A percentile compares a stretch with the other conserved stretches of the same genome.
These are phyloP conservation scores for Drosophila antonietae DNA, from an alignment of 2,888 invertebrate genomes.

Conservation along the genomic window DNA sequence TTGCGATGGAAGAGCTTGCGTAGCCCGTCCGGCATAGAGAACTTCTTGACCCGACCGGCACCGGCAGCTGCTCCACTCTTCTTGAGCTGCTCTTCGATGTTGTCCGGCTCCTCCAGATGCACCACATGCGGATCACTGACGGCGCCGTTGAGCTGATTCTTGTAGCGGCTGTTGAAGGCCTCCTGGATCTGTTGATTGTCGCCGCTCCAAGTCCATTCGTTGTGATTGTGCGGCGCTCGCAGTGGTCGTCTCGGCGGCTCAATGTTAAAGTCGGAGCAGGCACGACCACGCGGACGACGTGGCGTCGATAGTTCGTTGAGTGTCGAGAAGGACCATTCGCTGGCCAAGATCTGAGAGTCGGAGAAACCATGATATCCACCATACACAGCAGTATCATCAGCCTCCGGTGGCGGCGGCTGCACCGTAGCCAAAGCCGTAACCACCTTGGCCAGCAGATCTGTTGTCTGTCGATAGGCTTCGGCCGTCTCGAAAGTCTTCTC, in stretches of 20 bases:
- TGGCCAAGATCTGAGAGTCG: constrained; percentile 90
- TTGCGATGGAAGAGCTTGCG: constrained; percentile 82
- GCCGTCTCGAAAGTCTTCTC: constrained; percentile 88
- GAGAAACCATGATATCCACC: constrained; percentile 89
- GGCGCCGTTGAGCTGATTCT: constrained; percentile 65
- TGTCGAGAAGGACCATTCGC: constrained; percentile 87
- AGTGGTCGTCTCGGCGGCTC: constrained; percentile 68
- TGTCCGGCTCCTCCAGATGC: constrained; percentile 64
- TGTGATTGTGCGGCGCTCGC: constrained; percentile 72
- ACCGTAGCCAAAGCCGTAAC: constrained; percentile 91
- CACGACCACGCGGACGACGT: constrained; percentile 86
- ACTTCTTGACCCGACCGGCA: constrained; percentile 76
- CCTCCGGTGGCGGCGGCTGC: constrained; percentile 84
- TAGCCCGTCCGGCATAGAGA: constrained; percentile 83
- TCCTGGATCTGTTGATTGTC: constrained; percentile 84
- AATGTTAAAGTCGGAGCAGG: constrained; percentile 87
- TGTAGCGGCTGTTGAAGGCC: constrained; percentile 82
- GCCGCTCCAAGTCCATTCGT: constrained; percentile 85
- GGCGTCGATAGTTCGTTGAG: constrained; percentile 70
- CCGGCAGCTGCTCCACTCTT: constrained; percentile 34
- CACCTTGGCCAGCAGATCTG: constrained; percentile 90
- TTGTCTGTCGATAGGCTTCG: constrained; percentile 90
- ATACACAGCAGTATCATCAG: constrained; percentile 80
- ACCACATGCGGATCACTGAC: constrained; percentile 69
- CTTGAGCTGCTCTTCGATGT: constrained; percentile 59